These are phyloP conservation scores for Mormyrus hasselquistii DNA, from an alignment of 2,797 vertebrate genomes.

Conservation along the genomic window DNA sequence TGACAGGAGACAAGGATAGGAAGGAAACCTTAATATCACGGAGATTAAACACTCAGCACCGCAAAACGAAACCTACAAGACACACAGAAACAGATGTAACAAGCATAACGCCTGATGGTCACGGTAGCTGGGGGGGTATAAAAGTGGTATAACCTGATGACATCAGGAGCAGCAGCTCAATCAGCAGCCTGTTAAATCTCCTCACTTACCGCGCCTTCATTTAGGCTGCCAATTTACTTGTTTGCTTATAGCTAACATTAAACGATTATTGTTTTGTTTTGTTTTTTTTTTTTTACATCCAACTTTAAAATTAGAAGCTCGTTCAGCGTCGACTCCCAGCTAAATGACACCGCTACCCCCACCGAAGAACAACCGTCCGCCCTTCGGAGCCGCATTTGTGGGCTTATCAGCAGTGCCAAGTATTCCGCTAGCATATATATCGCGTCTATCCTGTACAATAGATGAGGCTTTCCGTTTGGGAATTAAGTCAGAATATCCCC, in stretches of 20 bases:
- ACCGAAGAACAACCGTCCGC: neutral
- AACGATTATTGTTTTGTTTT: neutral
- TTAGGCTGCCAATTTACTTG: neutral
- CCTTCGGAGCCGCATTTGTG: neutral
- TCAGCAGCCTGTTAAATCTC: neutral
- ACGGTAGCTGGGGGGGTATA: neutral
- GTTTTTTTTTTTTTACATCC: neutral
- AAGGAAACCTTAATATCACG: slow-evolving; percentile 8
- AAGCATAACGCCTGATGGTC: slow-evolving; percentile 15
- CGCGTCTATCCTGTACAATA: neutral
- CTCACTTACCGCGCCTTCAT: neutral
- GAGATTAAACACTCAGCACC: neutral
- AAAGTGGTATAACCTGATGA: neutral
- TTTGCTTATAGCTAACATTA: neutral
- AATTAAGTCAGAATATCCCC: neutral
- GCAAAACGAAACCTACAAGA: neutral
- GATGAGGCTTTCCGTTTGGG: neutral
- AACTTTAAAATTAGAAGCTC: neutral
- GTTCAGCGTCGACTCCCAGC: neutral
- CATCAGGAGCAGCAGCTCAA: neutral
- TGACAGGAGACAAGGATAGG: slow-evolving; percentile 41
- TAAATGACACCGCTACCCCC: neutral
- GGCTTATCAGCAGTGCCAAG: neutral
- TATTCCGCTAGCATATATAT: neutral
- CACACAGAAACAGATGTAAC: slow-evolving; percentile 18